Evolutionary conservation across 2,113 vertebrate genomes (phyloP).

Genomic region (Hippocampus abdominalis): DNA sequence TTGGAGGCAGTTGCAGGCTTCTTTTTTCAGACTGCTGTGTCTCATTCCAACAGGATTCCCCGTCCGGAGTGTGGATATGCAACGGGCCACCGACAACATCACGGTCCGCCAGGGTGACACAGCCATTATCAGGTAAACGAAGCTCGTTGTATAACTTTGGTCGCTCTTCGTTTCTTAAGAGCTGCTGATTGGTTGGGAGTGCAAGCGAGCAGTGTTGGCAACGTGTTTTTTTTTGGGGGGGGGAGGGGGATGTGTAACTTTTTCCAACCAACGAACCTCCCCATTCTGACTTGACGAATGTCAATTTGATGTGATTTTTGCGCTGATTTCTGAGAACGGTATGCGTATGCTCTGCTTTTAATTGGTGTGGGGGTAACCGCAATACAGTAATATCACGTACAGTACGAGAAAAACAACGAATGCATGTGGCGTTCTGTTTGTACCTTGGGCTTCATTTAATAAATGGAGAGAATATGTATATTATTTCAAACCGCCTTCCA

Average conservation of each 20-base stretch:
- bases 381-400: too few relatives aligned
- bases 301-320: not conserved
- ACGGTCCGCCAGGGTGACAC: conserved; percentile 98
- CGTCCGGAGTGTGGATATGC: conserved; percentile 97
- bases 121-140: conserved; percentile 92
- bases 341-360: too few relatives aligned
- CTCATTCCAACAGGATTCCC: conserved; percentile 99
- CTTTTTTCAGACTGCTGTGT: conserved; percentile 96
- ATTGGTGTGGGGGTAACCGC: too few relatives aligned
- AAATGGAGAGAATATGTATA: too few relatives aligned
- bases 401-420: not conserved
- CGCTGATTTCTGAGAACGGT: not conserved
- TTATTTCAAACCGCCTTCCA: not conserved
- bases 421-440: not conserved
- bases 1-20: conserved; percentile 89
- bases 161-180: not conserved
- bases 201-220: not conserved
- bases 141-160: conserved; percentile 48
- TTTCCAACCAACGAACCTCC: not conserved
- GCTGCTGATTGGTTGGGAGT: not conserved
- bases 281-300: not conserved
- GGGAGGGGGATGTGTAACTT: not conserved
- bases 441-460: too few relatives aligned
- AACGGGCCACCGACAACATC: conserved; percentile 97
- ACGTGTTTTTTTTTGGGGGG: not conserved